Evolutionary conservation across 2,797 vertebrate genomes (phyloP).

Genomic region (Takifugu ocellatus): DNA sequence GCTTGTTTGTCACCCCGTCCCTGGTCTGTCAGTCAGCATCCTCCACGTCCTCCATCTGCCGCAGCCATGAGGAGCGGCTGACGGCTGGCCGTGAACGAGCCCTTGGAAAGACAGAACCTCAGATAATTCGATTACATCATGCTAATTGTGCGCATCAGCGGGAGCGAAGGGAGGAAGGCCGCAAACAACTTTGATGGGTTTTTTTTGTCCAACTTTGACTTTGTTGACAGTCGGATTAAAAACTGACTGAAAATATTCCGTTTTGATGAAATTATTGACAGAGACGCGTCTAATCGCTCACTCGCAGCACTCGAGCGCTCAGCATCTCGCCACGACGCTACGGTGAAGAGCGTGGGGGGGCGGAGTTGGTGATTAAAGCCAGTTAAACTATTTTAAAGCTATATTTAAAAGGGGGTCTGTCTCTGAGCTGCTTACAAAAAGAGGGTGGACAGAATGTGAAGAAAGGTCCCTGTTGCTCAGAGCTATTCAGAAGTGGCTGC

Average conservation of each 20-base stretch:
- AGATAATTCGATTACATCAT: constrained; percentile 38
- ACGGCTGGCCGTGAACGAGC: constrained; percentile 35
- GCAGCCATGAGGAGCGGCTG: constrained; percentile 24
- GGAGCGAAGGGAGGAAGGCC: constrained; percentile 8
- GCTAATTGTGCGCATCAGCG: constrained; percentile 36
- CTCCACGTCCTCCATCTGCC: constrained; percentile 41
- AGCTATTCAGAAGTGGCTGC: constrained; percentile 32
- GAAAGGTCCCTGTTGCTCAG: constrained; percentile 12
- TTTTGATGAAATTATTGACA: too few relatives aligned
- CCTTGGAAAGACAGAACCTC: constrained; percentile 44
- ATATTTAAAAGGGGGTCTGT: constrained; percentile 17
- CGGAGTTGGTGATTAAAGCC: too few relatives aligned
- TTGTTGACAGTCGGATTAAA: not conserved
- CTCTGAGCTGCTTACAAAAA: constrained; percentile 10
- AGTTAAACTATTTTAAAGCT: constrained; percentile 4
- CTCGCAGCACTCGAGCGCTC: too few relatives aligned
- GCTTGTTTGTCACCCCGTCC: constrained; percentile 66
- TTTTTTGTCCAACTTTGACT: not conserved
- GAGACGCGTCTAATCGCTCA: too few relatives aligned
- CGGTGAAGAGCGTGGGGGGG: too few relatives aligned
- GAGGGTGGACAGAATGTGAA: constrained; percentile 14
- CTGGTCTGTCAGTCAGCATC: constrained; percentile 65
- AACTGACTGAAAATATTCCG: too few relatives aligned
- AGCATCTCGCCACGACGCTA: too few relatives aligned
- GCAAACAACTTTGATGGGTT: not conserved